Conservation (phyloP, 2,113 vertebrate genomes). For the Dasyornis broadbenti region DNA sequence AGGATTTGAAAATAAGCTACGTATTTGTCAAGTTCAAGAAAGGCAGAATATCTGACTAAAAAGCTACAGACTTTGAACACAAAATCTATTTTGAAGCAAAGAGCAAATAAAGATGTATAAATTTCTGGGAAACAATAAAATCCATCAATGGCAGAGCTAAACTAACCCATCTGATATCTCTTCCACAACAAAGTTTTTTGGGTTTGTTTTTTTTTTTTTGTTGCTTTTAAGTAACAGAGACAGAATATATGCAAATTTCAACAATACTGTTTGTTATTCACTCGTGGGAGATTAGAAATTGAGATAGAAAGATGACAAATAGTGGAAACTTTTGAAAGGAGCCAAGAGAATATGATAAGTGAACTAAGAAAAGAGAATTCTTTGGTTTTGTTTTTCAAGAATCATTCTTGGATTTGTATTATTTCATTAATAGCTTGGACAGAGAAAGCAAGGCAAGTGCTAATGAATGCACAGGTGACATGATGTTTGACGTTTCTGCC, state of each 20-base stretch:
- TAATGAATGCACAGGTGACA: not conserved
- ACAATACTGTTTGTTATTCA: not conserved
- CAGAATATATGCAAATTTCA: not conserved
- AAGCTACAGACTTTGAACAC: not conserved
- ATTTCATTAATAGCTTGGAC: not conserved
- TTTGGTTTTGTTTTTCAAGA: not conserved
- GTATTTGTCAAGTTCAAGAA: not conserved
- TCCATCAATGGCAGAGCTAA: not conserved
- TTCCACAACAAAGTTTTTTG: not conserved
- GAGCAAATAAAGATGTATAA: not conserved
- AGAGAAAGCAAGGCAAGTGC: not conserved
- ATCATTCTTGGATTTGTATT: not conserved
- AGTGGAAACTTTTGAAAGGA: not conserved
- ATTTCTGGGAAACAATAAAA: not conserved
- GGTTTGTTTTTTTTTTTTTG: accelerated
- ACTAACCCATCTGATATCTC: not conserved
- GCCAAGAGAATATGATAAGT: not conserved
- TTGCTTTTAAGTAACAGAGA: not conserved
- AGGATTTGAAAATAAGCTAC: not conserved
- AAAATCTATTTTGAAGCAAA: not conserved
- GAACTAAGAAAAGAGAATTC: not conserved
- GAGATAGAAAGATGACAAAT: not conserved
- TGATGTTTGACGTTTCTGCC: not conserved
- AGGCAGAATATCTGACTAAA: not conserved
- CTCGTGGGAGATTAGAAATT: not conserved